Evolutionary conservation across 2,888 invertebrate species (phyloP).

Genomic region (Lochmaea capreae): DNA sequence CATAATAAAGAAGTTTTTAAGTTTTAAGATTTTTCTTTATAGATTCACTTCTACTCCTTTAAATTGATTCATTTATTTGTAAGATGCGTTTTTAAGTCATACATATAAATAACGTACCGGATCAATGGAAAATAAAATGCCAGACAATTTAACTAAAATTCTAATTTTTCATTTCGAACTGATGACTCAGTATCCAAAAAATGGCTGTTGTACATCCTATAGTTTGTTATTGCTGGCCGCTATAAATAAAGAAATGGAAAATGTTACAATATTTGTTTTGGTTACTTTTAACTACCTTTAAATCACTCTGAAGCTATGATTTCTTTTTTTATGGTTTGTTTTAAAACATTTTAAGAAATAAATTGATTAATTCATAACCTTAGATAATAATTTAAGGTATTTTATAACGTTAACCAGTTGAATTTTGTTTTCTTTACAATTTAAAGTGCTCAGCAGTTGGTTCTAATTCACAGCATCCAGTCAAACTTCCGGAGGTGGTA

Average conservation of each 20-base stretch:
- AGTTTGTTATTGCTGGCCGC: slow-evolving; percentile 28
- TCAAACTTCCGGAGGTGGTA: no score
- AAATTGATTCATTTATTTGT: no score
- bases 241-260: slow-evolving; percentile 26
- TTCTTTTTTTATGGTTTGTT: slow-evolving; percentile 10
- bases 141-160: neutral
- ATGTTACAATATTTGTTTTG: slow-evolving; percentile 26
- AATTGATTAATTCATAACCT: neutral
- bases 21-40: no score
- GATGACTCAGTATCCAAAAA: slow-evolving; percentile 10
- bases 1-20: no score
- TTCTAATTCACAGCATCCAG: no score
- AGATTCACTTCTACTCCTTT: no score
- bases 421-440: neutral
- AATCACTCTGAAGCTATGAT: slow-evolving; percentile 13
- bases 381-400: neutral
- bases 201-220: slow-evolving; percentile 2
- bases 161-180: neutral
- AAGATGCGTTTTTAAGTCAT: no score
- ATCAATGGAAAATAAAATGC: neutral
- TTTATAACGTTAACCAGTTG: neutral
- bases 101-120: no score
- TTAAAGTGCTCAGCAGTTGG: no score
- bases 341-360: neutral
- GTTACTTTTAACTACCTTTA: slow-evolving; percentile 17